These are phyloP conservation scores for Sebastes diploproa DNA, from an alignment of 2,797 vertebrate genomes.

Conservation along the genomic window DNA sequence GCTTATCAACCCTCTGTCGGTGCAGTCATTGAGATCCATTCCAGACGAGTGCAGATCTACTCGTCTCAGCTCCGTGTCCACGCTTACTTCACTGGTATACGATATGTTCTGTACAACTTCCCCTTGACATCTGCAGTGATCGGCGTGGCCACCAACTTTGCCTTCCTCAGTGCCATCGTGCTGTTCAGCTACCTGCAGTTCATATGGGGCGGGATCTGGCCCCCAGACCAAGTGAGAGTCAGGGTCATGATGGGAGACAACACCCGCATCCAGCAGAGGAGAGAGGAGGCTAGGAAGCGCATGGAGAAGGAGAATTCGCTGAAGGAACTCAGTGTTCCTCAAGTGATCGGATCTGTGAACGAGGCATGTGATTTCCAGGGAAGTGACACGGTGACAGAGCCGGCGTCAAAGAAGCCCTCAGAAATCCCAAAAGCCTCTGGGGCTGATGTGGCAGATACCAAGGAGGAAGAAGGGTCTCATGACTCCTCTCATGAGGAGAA, in stretches of 20 bases:
- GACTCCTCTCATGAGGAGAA: conserved; percentile 39
- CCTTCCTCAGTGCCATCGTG: conserved; percentile 88
- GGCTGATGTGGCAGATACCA: conserved; percentile 11
- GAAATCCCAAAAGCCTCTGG: conserved; percentile 35
- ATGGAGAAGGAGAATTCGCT: conserved; percentile 76
- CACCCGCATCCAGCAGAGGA: conserved; percentile 81
- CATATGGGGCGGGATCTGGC: conserved; percentile 88
- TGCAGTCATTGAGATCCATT: conserved; percentile 88
- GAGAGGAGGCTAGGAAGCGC: conserved; percentile 79
- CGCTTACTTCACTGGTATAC: conserved; percentile 91
- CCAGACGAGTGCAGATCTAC: conserved; percentile 88
- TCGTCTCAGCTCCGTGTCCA: conserved; percentile 89
- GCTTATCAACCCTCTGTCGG: conserved; percentile 87
- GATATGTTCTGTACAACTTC: conserved; percentile 92
- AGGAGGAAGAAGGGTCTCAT: conserved; percentile 47
- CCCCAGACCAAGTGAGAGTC: conserved; percentile 82
- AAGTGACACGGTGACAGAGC: conserved; percentile 23
- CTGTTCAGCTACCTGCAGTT: conserved; percentile 92
- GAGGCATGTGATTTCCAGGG: conserved; percentile 45
- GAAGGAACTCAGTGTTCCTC: conserved; percentile 61
- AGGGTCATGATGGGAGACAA: conserved; percentile 84
- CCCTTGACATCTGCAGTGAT: conserved; percentile 88
- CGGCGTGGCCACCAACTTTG: conserved; percentile 90
- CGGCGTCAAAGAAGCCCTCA: conserved; percentile 42
- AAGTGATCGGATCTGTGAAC: conserved; percentile 58